phyloP scores from a whole-genome alignment of 2,888 invertebrate genomes.

The Zaprionus lineosus region DNA sequence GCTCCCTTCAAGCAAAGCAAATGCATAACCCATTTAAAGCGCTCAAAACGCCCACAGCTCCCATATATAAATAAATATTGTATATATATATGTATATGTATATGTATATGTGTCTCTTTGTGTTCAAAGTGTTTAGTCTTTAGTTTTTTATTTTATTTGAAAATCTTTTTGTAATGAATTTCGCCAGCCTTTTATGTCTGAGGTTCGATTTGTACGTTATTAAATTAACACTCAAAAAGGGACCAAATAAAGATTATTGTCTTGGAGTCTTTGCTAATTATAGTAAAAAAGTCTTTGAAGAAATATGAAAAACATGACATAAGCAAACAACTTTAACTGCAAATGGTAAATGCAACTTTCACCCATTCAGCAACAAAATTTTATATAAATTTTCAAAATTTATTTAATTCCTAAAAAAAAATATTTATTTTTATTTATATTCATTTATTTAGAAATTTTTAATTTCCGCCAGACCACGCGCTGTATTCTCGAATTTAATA shows the following conservation, averaged over 20 bases:
- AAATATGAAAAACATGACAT: conserved; percentile 40
- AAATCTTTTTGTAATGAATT: conserved; percentile 26
- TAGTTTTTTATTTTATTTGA: too few species aligned
- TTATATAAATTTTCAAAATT: too few species aligned
- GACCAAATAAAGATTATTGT: conserved; percentile 17
- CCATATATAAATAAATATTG: not conserved
- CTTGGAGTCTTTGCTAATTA: conserved; percentile 23
- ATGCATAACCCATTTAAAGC: conserved; percentile 51
- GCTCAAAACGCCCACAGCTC: conserved; percentile 39
- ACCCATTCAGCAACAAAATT: too few species aligned
- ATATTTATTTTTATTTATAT: too few species aligned
- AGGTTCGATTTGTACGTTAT: conserved; percentile 34
- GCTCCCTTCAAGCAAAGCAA: conserved; percentile 32
- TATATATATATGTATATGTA: not conserved
- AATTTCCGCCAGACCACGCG: conserved; percentile 44
- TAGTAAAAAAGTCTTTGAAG: conserved; percentile 28
- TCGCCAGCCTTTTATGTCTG: conserved; percentile 11
- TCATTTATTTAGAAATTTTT: conserved; percentile 16
- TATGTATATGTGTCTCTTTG: too few species aligned
- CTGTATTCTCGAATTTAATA: conserved; percentile 16
- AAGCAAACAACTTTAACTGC: conserved; percentile 36
- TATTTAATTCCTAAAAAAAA: too few species aligned
- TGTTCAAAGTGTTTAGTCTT: too few species aligned
- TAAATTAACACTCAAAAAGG: conserved; percentile 40
- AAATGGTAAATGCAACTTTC: conserved; percentile 51